Evolutionary conservation across 2,797 vertebrate species (phyloP).

Genomic region (Champsocephalus gunnari): DNA sequence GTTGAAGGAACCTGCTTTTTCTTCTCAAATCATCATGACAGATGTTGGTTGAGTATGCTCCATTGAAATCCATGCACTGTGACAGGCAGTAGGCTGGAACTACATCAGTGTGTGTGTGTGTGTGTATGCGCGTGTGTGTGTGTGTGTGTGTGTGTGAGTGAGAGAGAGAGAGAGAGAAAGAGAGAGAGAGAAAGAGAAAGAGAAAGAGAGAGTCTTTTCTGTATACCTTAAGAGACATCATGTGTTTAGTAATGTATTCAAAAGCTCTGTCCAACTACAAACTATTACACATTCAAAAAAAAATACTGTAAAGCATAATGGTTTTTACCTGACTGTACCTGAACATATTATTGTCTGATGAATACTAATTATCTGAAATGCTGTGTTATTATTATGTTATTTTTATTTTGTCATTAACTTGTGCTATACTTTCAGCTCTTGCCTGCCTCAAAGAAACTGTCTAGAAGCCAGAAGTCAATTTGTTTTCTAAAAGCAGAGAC

Average conservation of each 20-base stretch:
- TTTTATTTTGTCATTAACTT: not conserved
- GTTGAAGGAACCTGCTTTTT: slow-evolving; percentile 32
- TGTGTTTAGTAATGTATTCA: slow-evolving; percentile 35
- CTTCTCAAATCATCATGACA: slow-evolving; percentile 58
- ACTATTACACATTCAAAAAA: not conserved
- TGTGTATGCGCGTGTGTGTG: slow-evolving; percentile 18
- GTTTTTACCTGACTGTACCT: not conserved
- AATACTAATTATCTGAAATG: not conserved
- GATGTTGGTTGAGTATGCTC: slow-evolving; percentile 55
- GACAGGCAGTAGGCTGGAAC: slow-evolving; percentile 61
- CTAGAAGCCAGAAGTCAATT: not conserved
- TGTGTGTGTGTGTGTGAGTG: not conserved
- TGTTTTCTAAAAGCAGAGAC: not conserved
- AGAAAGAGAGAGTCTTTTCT: not conserved
- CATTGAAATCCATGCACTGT: slow-evolving; percentile 69
- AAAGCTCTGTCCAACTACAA: not conserved
- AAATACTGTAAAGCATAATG: not conserved
- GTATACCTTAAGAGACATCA: slow-evolving; percentile 12
- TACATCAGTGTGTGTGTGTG: slow-evolving; percentile 24
- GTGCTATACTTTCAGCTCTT: not conserved
- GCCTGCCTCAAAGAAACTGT: not conserved
- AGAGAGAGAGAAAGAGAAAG: not conserved
- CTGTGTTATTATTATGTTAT: not conserved
- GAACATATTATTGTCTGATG: not conserved
- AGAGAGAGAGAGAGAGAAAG: not conserved